These are phyloP conservation scores for Ibycter americanus DNA, from an alignment of 2,797 vertebrate species.

Conservation along the genomic window DNA sequence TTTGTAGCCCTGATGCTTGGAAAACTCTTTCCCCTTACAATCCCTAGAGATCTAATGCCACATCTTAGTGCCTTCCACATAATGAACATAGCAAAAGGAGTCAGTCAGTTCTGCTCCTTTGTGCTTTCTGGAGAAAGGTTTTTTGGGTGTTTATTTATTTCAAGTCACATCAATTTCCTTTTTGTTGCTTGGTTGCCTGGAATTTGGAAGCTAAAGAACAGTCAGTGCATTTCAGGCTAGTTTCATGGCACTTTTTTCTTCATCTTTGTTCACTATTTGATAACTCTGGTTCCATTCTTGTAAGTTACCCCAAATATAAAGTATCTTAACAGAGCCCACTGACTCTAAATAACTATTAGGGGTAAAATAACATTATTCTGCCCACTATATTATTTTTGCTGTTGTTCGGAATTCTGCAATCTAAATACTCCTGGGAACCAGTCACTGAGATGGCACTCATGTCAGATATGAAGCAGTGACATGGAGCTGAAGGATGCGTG, in stretches of 20 bases:
- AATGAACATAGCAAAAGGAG: background rate
- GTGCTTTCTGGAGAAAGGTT: background rate
- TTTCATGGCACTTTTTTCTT: background rate
- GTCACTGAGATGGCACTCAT: background rate
- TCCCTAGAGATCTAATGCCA: background rate
- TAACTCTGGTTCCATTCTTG: background rate
- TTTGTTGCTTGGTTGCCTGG: slow-evolving; percentile 2
- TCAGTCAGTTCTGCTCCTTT: background rate
- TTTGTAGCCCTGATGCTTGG: background rate
- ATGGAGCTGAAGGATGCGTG: background rate
- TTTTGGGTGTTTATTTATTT: background rate
- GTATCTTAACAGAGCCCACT: background rate
- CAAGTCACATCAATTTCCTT: background rate
- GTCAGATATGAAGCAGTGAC: background rate
- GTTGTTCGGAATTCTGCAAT: background rate
- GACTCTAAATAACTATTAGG: background rate
- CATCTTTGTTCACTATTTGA: background rate
- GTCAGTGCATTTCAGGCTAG: background rate
- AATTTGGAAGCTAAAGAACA: background rate
- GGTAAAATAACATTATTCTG: background rate
- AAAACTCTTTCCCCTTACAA: slow-evolving; percentile 1
- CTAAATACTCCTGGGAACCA: background rate
- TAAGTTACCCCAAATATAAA: background rate
- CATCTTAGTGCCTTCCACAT: background rate
- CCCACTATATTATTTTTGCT: background rate